Percentiles rank a stretch among this genome's conserved stretches.
These are phyloP conservation scores for Anodontia alba DNA, from an alignment of 2,888 invertebrate species.

Conservation along the genomic window DNA sequence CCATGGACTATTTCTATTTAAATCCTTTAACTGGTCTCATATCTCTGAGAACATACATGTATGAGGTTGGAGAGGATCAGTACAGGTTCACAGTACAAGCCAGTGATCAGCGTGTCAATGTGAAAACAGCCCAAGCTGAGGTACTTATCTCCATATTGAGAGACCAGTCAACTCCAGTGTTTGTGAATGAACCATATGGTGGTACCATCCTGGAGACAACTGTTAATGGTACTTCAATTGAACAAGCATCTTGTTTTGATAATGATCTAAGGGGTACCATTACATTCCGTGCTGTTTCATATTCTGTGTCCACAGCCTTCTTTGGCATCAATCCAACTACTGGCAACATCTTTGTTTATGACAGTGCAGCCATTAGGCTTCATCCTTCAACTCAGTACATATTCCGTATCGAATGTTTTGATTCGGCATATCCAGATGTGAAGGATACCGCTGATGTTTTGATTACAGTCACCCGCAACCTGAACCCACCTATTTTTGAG, in stretches of 20 bases:
- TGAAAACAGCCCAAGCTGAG: slow-evolving; percentile 49
- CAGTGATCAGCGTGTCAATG: slow-evolving; percentile 72
- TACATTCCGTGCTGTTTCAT: slow-evolving; percentile 72
- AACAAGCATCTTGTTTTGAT: slow-evolving; percentile 73
- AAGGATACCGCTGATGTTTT: slow-evolving; percentile 57
- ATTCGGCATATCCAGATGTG: slow-evolving; percentile 69
- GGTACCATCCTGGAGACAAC: slow-evolving; percentile 68
- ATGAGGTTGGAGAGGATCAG: slow-evolving; percentile 49
- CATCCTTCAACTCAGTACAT: slow-evolving; percentile 66
- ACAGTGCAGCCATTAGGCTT: slow-evolving; percentile 62
- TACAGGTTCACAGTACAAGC: slow-evolving; percentile 77
- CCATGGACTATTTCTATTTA: slow-evolving; percentile 76
- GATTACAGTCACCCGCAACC: slow-evolving; percentile 71
- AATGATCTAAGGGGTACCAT: slow-evolving; percentile 65
- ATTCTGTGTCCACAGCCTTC: slow-evolving; percentile 74
- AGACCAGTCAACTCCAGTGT: slow-evolving; percentile 66
- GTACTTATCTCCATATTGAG: slow-evolving; percentile 65
- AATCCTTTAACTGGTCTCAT: slow-evolving; percentile 74
- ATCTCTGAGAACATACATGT: slow-evolving; percentile 57
- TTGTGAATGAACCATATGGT: slow-evolving; percentile 64
- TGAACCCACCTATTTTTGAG: slow-evolving; percentile 70
- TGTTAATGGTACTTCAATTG: slow-evolving; percentile 62
- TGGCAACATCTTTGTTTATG: slow-evolving; percentile 67
- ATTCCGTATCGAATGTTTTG: slow-evolving; percentile 66
- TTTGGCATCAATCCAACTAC: slow-evolving; percentile 69